Evolutionary conservation across 2,888 invertebrate genomes (phyloP).

Genomic region (Xanthorhoe designata): DNA sequence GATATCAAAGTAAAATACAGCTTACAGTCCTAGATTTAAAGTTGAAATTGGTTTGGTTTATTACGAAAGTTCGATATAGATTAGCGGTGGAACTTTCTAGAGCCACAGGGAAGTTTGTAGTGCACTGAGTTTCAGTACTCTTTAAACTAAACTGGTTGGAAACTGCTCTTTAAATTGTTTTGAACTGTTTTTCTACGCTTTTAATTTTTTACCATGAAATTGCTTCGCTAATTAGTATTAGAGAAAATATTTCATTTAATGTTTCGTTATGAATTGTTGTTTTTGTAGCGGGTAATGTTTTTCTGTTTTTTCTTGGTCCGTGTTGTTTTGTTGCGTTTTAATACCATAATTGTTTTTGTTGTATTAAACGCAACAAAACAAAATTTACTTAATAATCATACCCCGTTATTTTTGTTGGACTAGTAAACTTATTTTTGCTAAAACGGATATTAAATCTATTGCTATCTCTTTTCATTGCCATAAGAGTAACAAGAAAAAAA

Average conservation of each 20-base stretch:
- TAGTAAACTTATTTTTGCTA: too few species aligned
- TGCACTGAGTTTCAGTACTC: constrained; percentile 62
- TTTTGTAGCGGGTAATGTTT: background rate
- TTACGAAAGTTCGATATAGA: constrained; percentile 66
- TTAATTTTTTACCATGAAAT: constrained; percentile 22
- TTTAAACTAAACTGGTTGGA: constrained; percentile 64
- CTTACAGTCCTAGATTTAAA: constrained; percentile 53
- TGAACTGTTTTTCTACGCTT: constrained; percentile 34
- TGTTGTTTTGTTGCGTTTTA: background rate
- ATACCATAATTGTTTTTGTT: too few species aligned
- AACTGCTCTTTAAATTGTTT: constrained; percentile 60
- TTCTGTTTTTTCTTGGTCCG: background rate
- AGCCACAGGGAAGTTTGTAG: constrained; percentile 59
- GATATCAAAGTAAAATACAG: constrained; percentile 39
- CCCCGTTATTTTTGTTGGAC: too few species aligned
- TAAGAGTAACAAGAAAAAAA: too few species aligned
- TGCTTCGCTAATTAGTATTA: background rate
- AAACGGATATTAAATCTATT: too few species aligned
- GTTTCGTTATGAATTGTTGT: background rate
- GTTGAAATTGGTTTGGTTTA: constrained; percentile 61
- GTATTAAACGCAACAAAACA: too few species aligned
- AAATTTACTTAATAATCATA: too few species aligned
- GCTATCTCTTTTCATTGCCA: too few species aligned
- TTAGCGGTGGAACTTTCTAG: constrained; percentile 63
- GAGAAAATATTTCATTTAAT: background rate